A percentile compares a stretch with the other conserved stretches of the same genome.
Evolutionary conservation across 2,113 vertebrate species (phyloP).

Genomic region (Phoenicopterus ruber): DNA sequence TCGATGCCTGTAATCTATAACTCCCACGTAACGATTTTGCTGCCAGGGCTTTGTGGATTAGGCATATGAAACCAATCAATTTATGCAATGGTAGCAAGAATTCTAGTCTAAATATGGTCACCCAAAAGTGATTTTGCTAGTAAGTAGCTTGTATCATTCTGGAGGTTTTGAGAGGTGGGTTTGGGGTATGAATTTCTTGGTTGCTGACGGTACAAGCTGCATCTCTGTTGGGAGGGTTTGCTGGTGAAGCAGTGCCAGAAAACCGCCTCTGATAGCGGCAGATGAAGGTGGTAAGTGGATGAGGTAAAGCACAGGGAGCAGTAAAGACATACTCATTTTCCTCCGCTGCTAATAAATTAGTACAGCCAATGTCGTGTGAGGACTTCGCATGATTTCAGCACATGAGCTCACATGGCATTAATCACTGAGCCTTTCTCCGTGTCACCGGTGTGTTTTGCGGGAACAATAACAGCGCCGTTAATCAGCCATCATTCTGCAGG

Average conservation of each 20-base stretch:
- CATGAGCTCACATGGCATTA: not conserved
- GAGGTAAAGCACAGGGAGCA: not conserved
- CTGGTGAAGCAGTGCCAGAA: not conserved
- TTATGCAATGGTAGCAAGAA: not conserved
- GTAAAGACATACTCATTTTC: not conserved
- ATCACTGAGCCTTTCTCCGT: not conserved
- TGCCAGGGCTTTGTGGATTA: not conserved
- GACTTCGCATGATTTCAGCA: not conserved
- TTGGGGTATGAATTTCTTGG: not conserved
- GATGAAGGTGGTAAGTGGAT: not conserved
- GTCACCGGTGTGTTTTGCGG: rapidly evolving
- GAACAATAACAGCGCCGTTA: not conserved
- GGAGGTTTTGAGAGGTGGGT: not conserved
- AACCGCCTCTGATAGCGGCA: not conserved
- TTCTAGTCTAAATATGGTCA: not conserved
- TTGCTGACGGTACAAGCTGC: not conserved
- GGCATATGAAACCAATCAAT: not conserved
- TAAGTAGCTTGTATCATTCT: not conserved
- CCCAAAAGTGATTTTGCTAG: not conserved
- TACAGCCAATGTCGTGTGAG: not conserved
- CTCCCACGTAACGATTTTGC: not conserved
- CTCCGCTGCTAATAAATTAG: not conserved
- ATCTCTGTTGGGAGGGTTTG: not conserved
- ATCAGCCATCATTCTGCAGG: not conserved
- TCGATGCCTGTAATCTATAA: not conserved